These are phyloP conservation scores for Danio jaintianensis DNA, from an alignment of 2,797 vertebrate species.

Conservation along the genomic window DNA sequence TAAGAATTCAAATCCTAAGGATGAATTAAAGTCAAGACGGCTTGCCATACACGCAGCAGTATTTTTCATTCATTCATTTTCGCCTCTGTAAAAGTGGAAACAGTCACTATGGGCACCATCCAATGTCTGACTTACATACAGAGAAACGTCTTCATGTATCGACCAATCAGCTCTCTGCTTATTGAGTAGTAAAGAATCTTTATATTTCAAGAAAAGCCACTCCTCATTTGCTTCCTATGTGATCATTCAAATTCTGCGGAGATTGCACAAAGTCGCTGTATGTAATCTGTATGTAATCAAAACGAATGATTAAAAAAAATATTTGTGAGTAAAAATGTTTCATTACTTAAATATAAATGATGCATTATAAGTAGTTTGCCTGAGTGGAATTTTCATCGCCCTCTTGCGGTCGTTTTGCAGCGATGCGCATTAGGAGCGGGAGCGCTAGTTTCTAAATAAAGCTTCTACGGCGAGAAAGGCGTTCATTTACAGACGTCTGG, in stretches of 20 bases:
- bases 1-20: too few species aligned
- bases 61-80: conserved; percentile 14
- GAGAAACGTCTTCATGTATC: background rate
- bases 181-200: conserved; percentile 23
- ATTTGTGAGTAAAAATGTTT: background rate
- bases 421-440: background rate
- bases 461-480: background rate
- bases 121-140: background rate
- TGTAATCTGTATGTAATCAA: too few species aligned
- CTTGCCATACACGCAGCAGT: background rate
- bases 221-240: too few species aligned
- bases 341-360: background rate
- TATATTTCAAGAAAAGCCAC: background rate
- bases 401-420: background rate
- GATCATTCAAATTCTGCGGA: too few species aligned
- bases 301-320: background rate
- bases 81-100: background rate
- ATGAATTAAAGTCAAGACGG: too few species aligned
- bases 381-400: background rate
- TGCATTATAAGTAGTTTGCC: background rate
- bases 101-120: background rate
- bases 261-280: background rate
- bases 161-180: conserved; percentile 24
- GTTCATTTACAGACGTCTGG: background rate
- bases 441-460: conserved; percentile 20